A percentile compares a stretch with the other conserved stretches of the same genome.
phyloP scores from a whole-genome alignment of 2,113 vertebrate species.

The Ovibos moschatus region DNA sequence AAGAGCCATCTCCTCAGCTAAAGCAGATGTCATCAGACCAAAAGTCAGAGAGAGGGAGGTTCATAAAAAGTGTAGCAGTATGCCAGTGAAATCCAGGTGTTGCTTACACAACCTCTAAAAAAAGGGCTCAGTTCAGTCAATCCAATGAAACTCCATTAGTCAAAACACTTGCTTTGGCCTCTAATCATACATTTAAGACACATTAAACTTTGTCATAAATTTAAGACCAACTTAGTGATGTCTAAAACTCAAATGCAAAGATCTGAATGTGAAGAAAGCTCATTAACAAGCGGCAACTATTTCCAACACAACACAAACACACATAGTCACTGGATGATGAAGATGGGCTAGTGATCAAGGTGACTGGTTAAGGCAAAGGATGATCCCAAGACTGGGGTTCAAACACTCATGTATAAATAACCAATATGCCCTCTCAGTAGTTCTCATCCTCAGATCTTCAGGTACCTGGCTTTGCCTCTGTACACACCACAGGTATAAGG shows the following conservation, averaged over 20 bases:
- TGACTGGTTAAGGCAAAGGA: background rate
- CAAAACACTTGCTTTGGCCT: background rate
- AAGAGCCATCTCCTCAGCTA: background rate
- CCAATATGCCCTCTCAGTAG: background rate
- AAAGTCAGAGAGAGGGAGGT: background rate
- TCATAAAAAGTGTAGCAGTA: background rate
- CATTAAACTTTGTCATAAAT: background rate
- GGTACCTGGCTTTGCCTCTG: background rate
- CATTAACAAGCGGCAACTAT: background rate
- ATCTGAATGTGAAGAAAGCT: background rate
- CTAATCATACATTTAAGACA: slow-evolving; percentile 25
- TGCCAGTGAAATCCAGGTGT: background rate
- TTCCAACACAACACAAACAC: background rate
- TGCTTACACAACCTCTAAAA: background rate
- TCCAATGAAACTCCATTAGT: background rate
- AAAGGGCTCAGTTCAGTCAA: background rate
- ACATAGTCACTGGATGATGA: background rate
- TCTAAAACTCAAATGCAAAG: slow-evolving; percentile 21
- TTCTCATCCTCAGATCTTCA: background rate
- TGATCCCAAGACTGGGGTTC: background rate
- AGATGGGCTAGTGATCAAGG: background rate
- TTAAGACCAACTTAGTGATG: background rate
- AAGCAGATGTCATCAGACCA: slow-evolving; percentile 13
- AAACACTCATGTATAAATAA: background rate
- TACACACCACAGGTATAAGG: background rate